These are phyloP conservation scores for Phoeniculus purpureus DNA, from an alignment of 2,797 vertebrate species.

Conservation along the genomic window DNA sequence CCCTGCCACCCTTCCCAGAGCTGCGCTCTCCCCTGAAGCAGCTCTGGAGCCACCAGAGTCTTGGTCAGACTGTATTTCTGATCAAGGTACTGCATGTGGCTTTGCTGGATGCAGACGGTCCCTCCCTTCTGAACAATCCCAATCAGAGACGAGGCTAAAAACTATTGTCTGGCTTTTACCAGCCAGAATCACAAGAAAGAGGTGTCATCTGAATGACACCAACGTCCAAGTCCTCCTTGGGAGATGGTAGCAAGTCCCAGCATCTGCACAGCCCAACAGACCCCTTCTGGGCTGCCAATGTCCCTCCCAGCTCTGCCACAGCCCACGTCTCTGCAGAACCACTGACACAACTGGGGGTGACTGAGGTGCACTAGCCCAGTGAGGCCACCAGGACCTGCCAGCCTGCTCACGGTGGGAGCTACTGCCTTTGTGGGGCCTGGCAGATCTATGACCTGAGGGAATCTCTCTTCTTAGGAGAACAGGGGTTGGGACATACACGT, in stretches of 20 bases:
- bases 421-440: background rate
- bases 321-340: accelerated
- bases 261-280: background rate
- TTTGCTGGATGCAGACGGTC: background rate
- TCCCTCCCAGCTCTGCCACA: background rate
- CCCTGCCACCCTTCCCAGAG: background rate
- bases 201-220: background rate
- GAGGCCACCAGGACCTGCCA: slow-evolving; percentile 27
- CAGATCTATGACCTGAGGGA: slow-evolving; percentile 34
- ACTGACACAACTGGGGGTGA: accelerated
- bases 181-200: background rate
- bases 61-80: background rate
- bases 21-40: background rate
- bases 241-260: background rate
- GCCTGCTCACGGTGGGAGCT: slow-evolving; percentile 39
- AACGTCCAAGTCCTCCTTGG: background rate
- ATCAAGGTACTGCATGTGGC: accelerated
- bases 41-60: background rate
- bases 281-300: background rate
- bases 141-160: background rate
- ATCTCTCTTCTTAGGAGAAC: background rate
- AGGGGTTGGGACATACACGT: background rate
- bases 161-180: accelerated
- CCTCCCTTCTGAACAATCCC: background rate
- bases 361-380: background rate